phyloP scores from a whole-genome alignment of 2,888 invertebrate genomes.

The Lathronympha strigana region DNA sequence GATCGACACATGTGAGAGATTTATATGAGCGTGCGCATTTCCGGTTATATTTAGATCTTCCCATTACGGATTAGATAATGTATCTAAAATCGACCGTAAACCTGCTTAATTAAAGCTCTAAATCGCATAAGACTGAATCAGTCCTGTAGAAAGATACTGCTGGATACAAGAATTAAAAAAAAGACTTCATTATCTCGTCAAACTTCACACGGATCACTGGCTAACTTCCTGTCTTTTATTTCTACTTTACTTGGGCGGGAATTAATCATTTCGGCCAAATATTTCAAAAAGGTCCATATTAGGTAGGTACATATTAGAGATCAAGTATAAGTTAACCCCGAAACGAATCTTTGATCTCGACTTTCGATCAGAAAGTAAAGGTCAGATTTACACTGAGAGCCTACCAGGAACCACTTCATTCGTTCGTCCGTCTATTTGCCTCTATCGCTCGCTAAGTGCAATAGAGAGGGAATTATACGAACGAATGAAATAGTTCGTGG shows the following conservation, averaged over 20 bases:
- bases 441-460: too few species aligned
- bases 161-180: not conserved
- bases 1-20: constrained; percentile 20
- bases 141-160: constrained; percentile 2
- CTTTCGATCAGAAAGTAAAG: too few species aligned
- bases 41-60: constrained; percentile 20
- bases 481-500: too few species aligned
- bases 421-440: too few species aligned
- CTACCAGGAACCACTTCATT: too few species aligned
- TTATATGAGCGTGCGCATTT: constrained; percentile 20
- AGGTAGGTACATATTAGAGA: too few species aligned
- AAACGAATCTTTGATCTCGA: too few species aligned
- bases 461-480: too few species aligned
- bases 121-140: not conserved
- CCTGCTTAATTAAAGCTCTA: not conserved
- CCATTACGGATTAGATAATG: constrained; percentile 5
- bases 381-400: too few species aligned
- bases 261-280: not conserved
- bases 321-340: too few species aligned
- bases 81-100: constrained; percentile 4
- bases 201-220: not conserved
- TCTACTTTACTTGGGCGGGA: not conserved
- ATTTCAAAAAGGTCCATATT: too few species aligned
- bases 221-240: not conserved
- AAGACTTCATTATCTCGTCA: not conserved